Evolutionary conservation across 2,797 vertebrate species (phyloP).

Genomic region (Dryobates pubescens): DNA sequence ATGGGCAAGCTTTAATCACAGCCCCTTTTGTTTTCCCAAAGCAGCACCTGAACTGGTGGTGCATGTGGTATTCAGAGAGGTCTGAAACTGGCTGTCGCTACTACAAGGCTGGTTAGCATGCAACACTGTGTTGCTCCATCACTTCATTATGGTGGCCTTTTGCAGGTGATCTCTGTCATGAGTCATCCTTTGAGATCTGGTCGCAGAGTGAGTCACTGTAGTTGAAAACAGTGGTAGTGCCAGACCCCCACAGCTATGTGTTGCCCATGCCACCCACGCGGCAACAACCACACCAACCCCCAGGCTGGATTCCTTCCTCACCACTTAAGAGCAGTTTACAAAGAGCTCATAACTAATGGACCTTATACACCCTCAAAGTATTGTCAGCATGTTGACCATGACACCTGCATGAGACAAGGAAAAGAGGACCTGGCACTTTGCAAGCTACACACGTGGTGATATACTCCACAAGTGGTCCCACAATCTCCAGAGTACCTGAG

Average conservation of each 20-base stretch:
- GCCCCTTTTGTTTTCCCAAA: neutral
- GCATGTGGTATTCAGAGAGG: neutral
- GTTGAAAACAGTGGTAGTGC: neutral
- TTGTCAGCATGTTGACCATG: neutral
- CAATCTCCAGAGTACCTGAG: neutral
- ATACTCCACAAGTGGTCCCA: neutral
- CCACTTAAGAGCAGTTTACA: neutral
- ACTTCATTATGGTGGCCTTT: neutral
- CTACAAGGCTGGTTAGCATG: neutral
- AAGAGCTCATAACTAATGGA: neutral
- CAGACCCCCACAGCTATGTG: neutral
- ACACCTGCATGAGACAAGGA: neutral
- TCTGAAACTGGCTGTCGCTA: neutral
- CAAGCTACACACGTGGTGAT: neutral
- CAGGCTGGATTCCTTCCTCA: neutral
- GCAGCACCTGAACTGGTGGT: neutral
- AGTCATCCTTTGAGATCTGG: neutral
- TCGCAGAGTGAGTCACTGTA: neutral
- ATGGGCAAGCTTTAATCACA: neutral
- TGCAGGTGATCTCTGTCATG: neutral
- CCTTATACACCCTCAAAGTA: neutral
- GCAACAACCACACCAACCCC: neutral
- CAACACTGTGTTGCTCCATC: neutral
- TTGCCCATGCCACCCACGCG: accelerated
- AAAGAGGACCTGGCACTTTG: neutral